Conservation (phyloP, 2,888 invertebrate species). For the Antheraea yamamai region DNA sequence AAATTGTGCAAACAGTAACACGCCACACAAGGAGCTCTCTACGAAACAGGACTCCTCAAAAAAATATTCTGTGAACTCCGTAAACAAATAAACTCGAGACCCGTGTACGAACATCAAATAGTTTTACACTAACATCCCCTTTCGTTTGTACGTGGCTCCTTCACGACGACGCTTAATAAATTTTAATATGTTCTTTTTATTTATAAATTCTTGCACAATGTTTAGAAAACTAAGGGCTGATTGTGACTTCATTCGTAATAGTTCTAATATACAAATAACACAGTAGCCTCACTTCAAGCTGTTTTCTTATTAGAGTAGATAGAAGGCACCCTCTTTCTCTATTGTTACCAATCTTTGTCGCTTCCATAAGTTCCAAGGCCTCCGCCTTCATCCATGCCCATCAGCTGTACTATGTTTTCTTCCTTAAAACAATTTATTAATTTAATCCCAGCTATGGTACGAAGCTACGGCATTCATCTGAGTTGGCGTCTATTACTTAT, state of each 20-base stretch:
- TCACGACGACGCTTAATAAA: conserved; percentile 52
- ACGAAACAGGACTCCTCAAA: conserved; percentile 45
- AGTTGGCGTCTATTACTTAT: neutral
- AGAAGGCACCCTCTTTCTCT: neutral
- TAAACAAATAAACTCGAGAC: conserved; percentile 60
- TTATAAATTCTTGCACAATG: conserved; percentile 38
- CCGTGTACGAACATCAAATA: conserved; percentile 64
- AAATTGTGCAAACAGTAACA: conserved; percentile 57
- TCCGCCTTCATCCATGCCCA: neutral
- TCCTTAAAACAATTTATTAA: no score
- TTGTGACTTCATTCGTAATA: no score
- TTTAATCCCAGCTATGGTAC: no score
- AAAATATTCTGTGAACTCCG: conserved; percentile 50
- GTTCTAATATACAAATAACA: no score
- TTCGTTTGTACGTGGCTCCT: conserved; percentile 48
- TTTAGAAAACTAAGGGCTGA: neutral
- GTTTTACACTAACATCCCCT: conserved; percentile 65
- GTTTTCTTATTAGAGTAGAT: neutral
- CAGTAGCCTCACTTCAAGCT: neutral
- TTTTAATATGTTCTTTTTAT: conserved; percentile 61
- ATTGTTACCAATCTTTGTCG: neutral
- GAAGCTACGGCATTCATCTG: neutral
- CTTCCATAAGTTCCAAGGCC: neutral
- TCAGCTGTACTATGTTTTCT: neutral
- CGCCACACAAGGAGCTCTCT: conserved; percentile 17